A percentile compares a stretch with the other conserved stretches of the same genome.
Evolutionary conservation across 2,113 vertebrate genomes (phyloP).

Genomic region (Lampris megalopsis): DNA sequence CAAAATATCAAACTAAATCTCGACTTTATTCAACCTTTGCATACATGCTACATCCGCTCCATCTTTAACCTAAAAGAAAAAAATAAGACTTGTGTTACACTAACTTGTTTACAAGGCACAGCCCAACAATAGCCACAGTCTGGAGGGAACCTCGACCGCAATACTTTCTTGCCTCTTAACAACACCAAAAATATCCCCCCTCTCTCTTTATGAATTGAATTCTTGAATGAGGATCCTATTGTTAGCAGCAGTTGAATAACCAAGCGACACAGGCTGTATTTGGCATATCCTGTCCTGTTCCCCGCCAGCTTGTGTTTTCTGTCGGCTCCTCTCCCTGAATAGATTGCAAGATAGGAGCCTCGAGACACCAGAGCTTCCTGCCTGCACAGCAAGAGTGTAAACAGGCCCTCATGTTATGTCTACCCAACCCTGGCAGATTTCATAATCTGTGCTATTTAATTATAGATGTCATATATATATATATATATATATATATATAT

Average conservation of each 20-base stretch:
- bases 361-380: slow-evolving; percentile 72
- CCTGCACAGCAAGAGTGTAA: slow-evolving; percentile 83
- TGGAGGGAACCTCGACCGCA: slow-evolving; percentile 37
- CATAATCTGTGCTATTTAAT: slow-evolving; percentile 66
- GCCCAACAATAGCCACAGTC: slow-evolving; percentile 38
- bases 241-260: slow-evolving; percentile 63
- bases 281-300: slow-evolving; percentile 64
- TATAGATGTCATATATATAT: no score
- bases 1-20: no score
- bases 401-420: slow-evolving; percentile 85
- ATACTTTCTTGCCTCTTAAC: slow-evolving; percentile 31
- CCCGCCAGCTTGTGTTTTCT: slow-evolving; percentile 40
- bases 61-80: neutral
- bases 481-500: no score
- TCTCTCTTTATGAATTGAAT: slow-evolving; percentile 58
- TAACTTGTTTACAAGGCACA: slow-evolving; percentile 42
- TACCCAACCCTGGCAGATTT: slow-evolving; percentile 73
- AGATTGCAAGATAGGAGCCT: slow-evolving; percentile 62
- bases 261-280: slow-evolving; percentile 53
- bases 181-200: slow-evolving; percentile 50
- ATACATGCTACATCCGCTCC: no score
- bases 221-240: slow-evolving; percentile 56
- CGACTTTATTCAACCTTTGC: no score
- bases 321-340: slow-evolving; percentile 54
- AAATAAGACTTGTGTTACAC: neutral